A percentile compares a stretch with the other conserved stretches of the same genome.
phyloP scores from a whole-genome alignment of 2,888 invertebrate genomes.

The Oxyteleia sp. region DNA sequence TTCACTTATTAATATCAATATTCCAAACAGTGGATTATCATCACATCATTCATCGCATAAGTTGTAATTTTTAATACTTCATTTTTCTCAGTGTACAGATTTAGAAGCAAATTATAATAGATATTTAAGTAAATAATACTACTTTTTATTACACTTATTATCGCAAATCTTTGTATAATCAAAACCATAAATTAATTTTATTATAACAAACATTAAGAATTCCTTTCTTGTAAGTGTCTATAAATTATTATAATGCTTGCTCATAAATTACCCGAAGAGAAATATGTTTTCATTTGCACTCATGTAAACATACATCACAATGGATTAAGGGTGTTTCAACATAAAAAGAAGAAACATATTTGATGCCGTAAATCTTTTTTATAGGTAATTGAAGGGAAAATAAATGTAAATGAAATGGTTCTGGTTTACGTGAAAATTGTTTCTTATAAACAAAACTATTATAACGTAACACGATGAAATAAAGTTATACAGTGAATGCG shows the following conservation, averaged over 20 bases:
- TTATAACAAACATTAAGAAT: not conserved
- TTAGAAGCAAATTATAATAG: too few relatives aligned
- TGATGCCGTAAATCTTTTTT: not conserved
- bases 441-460: too few relatives aligned
- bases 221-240: slow-evolving; percentile 13
- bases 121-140: not conserved
- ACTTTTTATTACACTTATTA: too few relatives aligned
- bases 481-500: too few relatives aligned
- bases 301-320: slow-evolving; percentile 12
- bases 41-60: too few relatives aligned
- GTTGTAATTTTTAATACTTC: too few relatives aligned
- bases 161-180: not conserved
- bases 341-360: not conserved
- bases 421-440: too few relatives aligned
- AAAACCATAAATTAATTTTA: slow-evolving; percentile 1
- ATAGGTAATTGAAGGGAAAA: not conserved
- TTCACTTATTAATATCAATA: too few relatives aligned
- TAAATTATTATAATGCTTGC: slow-evolving; percentile 13
- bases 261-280: slow-evolving; percentile 6
- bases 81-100: too few relatives aligned
- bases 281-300: slow-evolving; percentile 9
- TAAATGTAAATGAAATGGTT: too few relatives aligned
- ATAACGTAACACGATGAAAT: too few relatives aligned
- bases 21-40: too few relatives aligned
- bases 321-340: not conserved